phyloP scores from a whole-genome alignment of 1,140 invertebrate genomes.

The Scaptodrosophila lebanonensis region DNA sequence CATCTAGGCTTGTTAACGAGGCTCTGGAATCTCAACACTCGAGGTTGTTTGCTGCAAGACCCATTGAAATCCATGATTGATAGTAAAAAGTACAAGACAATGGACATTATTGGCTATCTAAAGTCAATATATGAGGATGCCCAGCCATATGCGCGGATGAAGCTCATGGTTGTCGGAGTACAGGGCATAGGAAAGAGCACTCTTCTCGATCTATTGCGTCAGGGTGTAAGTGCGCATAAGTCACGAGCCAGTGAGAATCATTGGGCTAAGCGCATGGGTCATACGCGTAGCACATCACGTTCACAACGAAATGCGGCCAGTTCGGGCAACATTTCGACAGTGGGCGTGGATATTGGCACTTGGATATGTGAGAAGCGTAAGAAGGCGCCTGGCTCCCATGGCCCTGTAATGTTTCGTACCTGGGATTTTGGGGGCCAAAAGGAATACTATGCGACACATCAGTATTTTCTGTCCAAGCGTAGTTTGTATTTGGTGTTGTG shows the following conservation, averaged over 20 bases:
- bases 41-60: constrained; percentile 92
- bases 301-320: constrained; percentile 60
- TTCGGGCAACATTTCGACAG: constrained; percentile 90
- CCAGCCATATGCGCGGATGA: constrained; percentile 95
- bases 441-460: constrained; percentile 98
- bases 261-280: constrained; percentile 96
- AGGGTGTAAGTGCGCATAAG: constrained; percentile 77
- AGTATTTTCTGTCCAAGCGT: constrained; percentile 97
- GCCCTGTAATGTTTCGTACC: constrained; percentile 96
- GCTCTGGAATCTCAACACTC: constrained; percentile 96
- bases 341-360: constrained; percentile 97
- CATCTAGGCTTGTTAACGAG: constrained; percentile 95
- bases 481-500: constrained; percentile 97
- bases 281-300: constrained; percentile 79
- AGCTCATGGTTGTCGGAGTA: constrained; percentile 97
- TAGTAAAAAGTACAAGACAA: constrained; percentile 95
- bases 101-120: constrained; percentile 97
- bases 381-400: constrained; percentile 82
- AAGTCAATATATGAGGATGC: constrained; percentile 94
- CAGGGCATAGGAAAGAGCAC: constrained; percentile 96
- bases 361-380: constrained; percentile 93
- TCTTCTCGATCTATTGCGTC: constrained; percentile 90
- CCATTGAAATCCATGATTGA: constrained; percentile 95
- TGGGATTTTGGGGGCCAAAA: constrained; percentile 99
- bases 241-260: constrained; percentile 79